A percentile compares a stretch with the other conserved stretches of the same genome.
These are phyloP conservation scores for Darevskia mixta DNA, from an alignment of 2,797 vertebrate genomes.

Conservation along the genomic window DNA sequence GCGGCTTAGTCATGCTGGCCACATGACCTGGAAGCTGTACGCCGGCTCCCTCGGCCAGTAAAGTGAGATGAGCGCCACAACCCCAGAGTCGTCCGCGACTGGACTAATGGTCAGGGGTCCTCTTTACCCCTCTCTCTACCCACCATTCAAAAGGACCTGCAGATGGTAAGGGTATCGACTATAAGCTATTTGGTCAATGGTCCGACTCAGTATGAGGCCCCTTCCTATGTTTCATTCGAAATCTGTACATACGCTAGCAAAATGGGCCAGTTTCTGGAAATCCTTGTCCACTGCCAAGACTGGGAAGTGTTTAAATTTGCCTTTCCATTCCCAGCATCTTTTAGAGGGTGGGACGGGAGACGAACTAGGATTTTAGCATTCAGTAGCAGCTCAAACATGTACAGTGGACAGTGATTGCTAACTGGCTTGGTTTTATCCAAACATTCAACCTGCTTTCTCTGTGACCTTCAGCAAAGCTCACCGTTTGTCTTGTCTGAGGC, in stretches of 20 bases:
- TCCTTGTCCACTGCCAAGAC: neutral
- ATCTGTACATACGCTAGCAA: constrained; percentile 9
- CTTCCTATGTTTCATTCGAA: neutral
- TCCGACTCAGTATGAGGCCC: no score
- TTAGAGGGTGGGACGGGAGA: neutral
- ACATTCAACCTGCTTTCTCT: neutral
- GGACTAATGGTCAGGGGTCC: no score
- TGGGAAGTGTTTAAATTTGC: neutral
- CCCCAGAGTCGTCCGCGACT: no score
- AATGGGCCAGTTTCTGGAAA: neutral
- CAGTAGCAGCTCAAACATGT: neutral
- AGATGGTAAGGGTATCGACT: no score
- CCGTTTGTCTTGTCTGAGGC: constrained; percentile 20
- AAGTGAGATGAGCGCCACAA: no score
- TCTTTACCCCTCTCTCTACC: no score
- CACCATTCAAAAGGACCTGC: no score
- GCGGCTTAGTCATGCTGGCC: no score
- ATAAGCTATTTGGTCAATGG: no score
- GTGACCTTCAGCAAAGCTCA: constrained; percentile 8
- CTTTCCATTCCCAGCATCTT: neutral
- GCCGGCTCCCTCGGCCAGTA: no score
- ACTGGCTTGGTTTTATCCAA: constrained; percentile 24
- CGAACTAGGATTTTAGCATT: neutral
- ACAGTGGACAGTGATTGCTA: rapidly evolving
- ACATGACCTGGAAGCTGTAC: no score